Conservation (phyloP, 2,113 vertebrate species). For the Pitta sordida region DNA sequence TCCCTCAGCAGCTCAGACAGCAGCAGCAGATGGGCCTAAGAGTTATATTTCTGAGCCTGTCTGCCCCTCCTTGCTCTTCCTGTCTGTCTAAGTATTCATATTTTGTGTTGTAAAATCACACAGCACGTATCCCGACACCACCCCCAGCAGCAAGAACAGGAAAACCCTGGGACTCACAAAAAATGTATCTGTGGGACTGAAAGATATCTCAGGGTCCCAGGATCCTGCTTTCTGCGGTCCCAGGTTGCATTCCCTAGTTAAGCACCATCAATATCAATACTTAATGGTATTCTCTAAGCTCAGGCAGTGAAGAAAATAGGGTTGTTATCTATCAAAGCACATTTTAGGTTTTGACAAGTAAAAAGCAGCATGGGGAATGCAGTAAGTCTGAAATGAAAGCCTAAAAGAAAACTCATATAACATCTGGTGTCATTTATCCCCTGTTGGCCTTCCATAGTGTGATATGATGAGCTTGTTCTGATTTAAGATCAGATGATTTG, state of each 20-base stretch:
- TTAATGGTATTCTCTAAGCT: constrained; percentile 80
- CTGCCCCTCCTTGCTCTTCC: constrained; percentile 24
- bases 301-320: constrained; percentile 79
- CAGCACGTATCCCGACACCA: not conserved
- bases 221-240: constrained; percentile 67
- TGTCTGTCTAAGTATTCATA: not conserved
- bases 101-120: constrained; percentile 49
- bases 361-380: constrained; percentile 80
- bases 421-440: constrained; percentile 84
- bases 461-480: constrained; percentile 82
- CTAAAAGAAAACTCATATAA: constrained; percentile 83
- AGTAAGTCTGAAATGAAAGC: constrained; percentile 80
- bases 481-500: constrained; percentile 83
- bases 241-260: constrained; percentile 76
- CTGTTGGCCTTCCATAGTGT: constrained; percentile 78
- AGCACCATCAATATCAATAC: constrained; percentile 80
- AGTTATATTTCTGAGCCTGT: constrained; percentile 7
- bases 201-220: constrained; percentile 44
- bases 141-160: constrained; percentile 11
- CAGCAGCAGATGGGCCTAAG: constrained; percentile 60
- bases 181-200: constrained; percentile 15
- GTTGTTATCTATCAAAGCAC: constrained; percentile 85
- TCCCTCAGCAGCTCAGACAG: constrained; percentile 54
- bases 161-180: constrained; percentile 23
- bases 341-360: constrained; percentile 83